Evolutionary conservation across 1,140 invertebrate genomes (phyloP).

Genomic region (Pygmarrhopalites habei): DNA sequence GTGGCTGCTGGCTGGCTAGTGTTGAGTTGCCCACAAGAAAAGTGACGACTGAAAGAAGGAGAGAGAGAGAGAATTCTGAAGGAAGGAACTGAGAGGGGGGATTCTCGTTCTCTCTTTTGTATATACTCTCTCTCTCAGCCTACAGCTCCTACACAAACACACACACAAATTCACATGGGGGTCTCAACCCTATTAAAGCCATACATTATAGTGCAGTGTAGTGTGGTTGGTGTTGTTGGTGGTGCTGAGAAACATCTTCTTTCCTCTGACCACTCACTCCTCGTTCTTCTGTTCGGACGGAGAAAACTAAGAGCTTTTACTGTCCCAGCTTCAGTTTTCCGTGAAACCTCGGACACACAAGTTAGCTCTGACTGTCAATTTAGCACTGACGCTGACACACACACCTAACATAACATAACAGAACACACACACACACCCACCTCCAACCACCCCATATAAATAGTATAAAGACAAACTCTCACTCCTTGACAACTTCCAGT

Average conservation of each 20-base stretch:
- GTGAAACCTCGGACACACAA: slow-evolving; percentile 20
- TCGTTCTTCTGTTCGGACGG: slow-evolving; percentile 1
- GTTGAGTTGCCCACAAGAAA: slow-evolving; percentile 8
- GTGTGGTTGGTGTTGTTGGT: not conserved
- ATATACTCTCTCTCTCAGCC: slow-evolving; percentile 17
- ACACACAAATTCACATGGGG: not conserved
- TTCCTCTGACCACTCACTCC: slow-evolving; percentile 13
- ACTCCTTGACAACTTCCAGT: slow-evolving; percentile 3
- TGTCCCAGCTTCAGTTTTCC: slow-evolving; percentile 31
- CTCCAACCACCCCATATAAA: not conserved
- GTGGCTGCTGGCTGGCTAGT: not conserved
- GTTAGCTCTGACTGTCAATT: slow-evolving; percentile 5
- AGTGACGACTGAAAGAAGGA: not conserved
- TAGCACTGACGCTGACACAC: not conserved
- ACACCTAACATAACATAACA: not conserved
- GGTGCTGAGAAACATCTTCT: not conserved
- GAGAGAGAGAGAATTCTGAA: too few species aligned
- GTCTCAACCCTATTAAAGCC: slow-evolving; percentile 4
- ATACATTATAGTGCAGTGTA: not conserved
- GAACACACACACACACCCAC: not conserved
- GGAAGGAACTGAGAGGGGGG: too few species aligned
- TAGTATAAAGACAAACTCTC: not conserved
- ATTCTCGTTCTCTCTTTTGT: not conserved
- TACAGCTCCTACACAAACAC: not conserved
- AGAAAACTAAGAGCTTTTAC: slow-evolving; percentile 37